phyloP scores from a whole-genome alignment of 2,797 vertebrate species.

The Cirrhinus molitorella region DNA sequence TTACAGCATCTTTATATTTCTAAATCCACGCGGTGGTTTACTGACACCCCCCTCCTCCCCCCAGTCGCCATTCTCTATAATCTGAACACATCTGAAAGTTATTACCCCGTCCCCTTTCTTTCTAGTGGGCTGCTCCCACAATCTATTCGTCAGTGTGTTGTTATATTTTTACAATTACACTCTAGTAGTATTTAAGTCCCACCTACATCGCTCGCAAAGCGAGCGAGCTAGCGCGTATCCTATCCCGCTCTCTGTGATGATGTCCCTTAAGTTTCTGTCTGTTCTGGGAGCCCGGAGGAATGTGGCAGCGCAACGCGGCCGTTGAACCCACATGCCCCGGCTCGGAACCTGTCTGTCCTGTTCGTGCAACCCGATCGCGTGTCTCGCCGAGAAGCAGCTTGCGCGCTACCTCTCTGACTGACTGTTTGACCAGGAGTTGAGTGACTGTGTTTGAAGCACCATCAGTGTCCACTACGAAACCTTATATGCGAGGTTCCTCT shows the following conservation, averaged over 20 bases:
- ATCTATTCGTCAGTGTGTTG: constrained; percentile 68
- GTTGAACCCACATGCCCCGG: constrained; percentile 54
- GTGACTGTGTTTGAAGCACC: constrained; percentile 54
- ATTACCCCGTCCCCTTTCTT: constrained; percentile 74
- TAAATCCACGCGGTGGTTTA: constrained; percentile 79
- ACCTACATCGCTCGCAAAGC: constrained; percentile 53
- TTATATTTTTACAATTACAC: constrained; percentile 70
- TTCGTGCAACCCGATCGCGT: constrained; percentile 62
- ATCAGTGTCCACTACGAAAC: constrained; percentile 69
- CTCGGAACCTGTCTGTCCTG: constrained; percentile 69
- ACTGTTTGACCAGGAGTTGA: constrained; percentile 60
- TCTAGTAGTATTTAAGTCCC: constrained; percentile 63
- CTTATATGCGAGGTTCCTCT: constrained; percentile 67
- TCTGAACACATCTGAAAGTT: constrained; percentile 82
- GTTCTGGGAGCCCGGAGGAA: constrained; percentile 34
- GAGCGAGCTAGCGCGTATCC: constrained; percentile 32
- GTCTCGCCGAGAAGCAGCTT: constrained; percentile 50
- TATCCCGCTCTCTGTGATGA: constrained; percentile 34
- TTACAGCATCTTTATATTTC: constrained; percentile 80
- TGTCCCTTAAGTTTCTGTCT: constrained; percentile 38
- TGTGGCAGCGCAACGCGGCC: constrained; percentile 28
- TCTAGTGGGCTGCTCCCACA: constrained; percentile 73
- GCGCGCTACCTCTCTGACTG: constrained; percentile 33
- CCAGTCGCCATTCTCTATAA: constrained; percentile 65
- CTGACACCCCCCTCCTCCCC: constrained; percentile 76